A percentile compares a stretch with the other conserved stretches of the same genome.
Evolutionary conservation across 2,113 vertebrate genomes (phyloP).

Genomic region (sheep (Ovis aries)): DNA sequence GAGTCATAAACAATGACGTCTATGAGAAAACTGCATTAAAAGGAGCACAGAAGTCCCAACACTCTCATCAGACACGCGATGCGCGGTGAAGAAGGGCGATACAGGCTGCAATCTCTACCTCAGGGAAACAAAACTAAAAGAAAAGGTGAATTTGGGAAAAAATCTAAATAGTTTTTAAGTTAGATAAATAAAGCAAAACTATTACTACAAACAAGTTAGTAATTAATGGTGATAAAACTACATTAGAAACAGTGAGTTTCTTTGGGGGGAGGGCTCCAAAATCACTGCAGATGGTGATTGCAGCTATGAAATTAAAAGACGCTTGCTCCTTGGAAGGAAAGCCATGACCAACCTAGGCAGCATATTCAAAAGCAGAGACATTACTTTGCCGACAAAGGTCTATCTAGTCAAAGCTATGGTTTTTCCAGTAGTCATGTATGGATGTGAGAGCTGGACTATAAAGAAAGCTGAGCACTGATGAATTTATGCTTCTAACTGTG

Average conservation of each 20-base stretch:
- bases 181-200: background rate
- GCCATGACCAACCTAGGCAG: background rate
- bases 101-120: rapidly evolving
- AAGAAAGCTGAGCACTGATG: background rate
- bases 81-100: rapidly evolving
- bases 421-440: background rate
- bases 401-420: background rate
- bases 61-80: rapidly evolving
- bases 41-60: no score
- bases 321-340: background rate
- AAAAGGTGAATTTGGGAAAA: background rate
- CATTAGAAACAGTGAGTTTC: background rate
- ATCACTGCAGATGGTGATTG: background rate
- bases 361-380: background rate
- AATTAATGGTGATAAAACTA: background rate
- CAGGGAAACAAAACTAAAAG: background rate
- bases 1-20: rapidly evolving
- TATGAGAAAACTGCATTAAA: background rate
- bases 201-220: background rate
- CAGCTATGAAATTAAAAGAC: background rate
- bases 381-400: background rate
- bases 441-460: background rate
- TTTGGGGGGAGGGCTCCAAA: rapidly evolving
- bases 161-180: background rate
- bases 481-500: background rate